These are phyloP conservation scores for Redunca redunca DNA, from an alignment of 2,113 vertebrate genomes.

Conservation along the genomic window DNA sequence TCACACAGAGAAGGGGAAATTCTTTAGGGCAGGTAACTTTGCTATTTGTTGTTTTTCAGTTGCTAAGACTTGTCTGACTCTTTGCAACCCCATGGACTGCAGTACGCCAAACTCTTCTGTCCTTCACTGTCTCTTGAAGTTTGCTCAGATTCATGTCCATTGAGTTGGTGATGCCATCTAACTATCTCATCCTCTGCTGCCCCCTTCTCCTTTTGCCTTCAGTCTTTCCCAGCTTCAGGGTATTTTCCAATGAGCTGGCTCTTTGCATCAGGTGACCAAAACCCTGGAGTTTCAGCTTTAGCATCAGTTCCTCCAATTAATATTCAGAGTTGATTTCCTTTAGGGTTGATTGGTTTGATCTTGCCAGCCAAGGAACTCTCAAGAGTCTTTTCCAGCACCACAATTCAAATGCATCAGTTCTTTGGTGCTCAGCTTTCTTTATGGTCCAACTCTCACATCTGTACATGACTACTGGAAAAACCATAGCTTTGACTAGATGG, in stretches of 20 bases:
- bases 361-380: not conserved
- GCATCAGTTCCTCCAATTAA: not conserved
- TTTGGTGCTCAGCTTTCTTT: not conserved
- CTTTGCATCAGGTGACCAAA: not conserved
- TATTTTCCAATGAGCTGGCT: not conserved
- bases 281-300: not conserved
- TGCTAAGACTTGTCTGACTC: not conserved
- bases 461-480: not conserved
- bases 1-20: not conserved
- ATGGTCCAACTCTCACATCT: not conserved
- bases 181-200: not conserved
- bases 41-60: not conserved
- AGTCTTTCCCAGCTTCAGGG: not conserved
- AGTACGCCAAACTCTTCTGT: not conserved
- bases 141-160: not conserved
- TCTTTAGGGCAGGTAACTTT: not conserved
- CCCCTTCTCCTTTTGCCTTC: not conserved
- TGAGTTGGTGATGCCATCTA: not conserved
- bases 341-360: not conserved
- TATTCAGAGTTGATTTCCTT: not conserved
- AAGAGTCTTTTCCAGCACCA: not conserved
- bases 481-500: not conserved
- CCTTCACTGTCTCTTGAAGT: not conserved
- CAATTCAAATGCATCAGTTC: not conserved
- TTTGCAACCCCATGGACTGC: not conserved